These are phyloP conservation scores for Molossus alvarezi DNA, from an alignment of 2,797 vertebrate genomes.

Conservation along the genomic window DNA sequence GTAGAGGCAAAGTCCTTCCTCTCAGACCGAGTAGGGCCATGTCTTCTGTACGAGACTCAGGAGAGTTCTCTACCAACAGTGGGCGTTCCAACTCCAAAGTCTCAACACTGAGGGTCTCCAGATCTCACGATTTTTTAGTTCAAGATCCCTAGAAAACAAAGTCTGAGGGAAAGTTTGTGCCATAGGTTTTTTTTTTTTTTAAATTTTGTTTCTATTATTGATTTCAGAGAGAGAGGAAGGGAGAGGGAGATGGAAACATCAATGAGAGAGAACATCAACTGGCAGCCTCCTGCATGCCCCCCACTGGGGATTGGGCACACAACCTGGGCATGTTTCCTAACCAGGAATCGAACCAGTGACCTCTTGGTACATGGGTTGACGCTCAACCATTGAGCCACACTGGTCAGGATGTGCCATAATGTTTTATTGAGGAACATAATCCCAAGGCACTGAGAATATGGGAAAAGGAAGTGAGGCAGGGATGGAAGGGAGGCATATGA, in stretches of 20 bases:
- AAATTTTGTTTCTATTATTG: too few species aligned
- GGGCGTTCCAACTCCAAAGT: not conserved
- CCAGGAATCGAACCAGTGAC: too few species aligned
- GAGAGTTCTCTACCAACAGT: not conserved
- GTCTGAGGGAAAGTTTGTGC: not conserved
- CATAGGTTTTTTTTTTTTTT: not conserved
- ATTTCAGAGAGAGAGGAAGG: too few species aligned
- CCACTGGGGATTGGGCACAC: too few species aligned
- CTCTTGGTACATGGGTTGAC: too few species aligned
- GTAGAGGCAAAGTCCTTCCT: not conserved
- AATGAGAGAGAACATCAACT: too few species aligned
- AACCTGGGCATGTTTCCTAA: too few species aligned
- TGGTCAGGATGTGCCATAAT: not conserved
- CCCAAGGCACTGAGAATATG: not conserved
- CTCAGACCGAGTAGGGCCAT: not conserved
- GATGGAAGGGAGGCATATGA: not conserved
- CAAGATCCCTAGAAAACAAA: constrained; percentile 25
- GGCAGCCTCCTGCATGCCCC: too few species aligned
- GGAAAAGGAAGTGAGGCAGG: not conserved
- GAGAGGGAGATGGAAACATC: too few species aligned
- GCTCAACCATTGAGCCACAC: too few species aligned
- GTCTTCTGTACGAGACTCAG: not conserved
- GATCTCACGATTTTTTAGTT: not conserved
- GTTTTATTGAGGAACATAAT: not conserved
- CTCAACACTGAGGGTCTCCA: not conserved